These are phyloP conservation scores for Carlito syrichta DNA, from an alignment of 2,113 vertebrate genomes.

Conservation along the genomic window DNA sequence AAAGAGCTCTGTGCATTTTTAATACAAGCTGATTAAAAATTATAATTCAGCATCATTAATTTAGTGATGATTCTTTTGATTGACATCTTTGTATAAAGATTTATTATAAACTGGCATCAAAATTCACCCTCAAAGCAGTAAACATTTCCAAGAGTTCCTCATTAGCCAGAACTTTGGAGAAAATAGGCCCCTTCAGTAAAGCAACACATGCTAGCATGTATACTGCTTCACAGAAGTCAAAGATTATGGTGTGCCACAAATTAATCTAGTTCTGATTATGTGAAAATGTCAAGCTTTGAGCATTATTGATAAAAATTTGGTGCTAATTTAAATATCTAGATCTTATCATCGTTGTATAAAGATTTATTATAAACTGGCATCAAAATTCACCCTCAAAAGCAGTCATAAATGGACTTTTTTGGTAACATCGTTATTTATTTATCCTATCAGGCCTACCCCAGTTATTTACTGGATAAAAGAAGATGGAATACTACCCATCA, in stretches of 20 bases:
- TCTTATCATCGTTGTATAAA: background rate
- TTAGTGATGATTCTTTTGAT: background rate
- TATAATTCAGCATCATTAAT: background rate
- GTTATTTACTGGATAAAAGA: conserved; percentile 92
- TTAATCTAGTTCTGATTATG: background rate
- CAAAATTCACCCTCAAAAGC: background rate
- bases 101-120: background rate
- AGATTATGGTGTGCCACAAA: background rate
- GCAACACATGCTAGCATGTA: background rate
- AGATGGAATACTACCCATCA: conserved; percentile 88
- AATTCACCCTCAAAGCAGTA: background rate
- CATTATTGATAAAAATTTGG: background rate
- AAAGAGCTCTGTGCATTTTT: background rate
- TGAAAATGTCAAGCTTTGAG: background rate
- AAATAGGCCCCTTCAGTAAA: background rate
- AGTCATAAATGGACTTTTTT: background rate
- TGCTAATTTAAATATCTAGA: background rate
- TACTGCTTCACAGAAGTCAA: background rate
- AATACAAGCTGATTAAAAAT: background rate
- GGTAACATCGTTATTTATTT: conserved; percentile 51
- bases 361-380: background rate
- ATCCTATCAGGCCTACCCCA: conserved; percentile 90
- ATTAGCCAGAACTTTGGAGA: background rate
- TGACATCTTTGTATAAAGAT: background rate
- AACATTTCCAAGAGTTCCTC: background rate